These are phyloP conservation scores for Cryptotis parvus DNA, from an alignment of 2,113 vertebrate species.

Conservation along the genomic window DNA sequence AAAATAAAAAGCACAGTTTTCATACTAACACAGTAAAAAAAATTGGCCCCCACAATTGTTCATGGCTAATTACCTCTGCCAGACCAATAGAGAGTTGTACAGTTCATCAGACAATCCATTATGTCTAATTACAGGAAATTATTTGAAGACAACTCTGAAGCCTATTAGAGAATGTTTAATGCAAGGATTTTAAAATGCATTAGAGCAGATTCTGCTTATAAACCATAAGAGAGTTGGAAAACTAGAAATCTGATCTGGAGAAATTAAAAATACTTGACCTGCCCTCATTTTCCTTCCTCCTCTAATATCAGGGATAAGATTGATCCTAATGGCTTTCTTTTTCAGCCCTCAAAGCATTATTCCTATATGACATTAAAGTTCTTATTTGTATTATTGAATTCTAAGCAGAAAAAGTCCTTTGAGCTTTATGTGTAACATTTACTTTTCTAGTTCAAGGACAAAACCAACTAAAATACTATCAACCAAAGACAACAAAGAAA, in stretches of 20 bases:
- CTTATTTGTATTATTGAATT: slow-evolving; percentile 28
- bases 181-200: slow-evolving; percentile 59
- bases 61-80: slow-evolving; percentile 59
- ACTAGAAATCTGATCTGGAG: background rate
- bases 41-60: slow-evolving; percentile 47
- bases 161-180: slow-evolving; percentile 39
- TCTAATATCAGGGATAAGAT: background rate
- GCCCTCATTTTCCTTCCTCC: background rate
- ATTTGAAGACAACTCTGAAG: slow-evolving; percentile 50
- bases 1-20: slow-evolving; percentile 56
- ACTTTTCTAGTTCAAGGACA: fast-evolving
- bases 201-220: slow-evolving; percentile 2
- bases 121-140: slow-evolving; percentile 69
- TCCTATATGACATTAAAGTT: background rate
- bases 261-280: slow-evolving; percentile 10
- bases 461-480: background rate
- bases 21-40: slow-evolving; percentile 53
- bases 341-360: background rate
- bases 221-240: background rate
- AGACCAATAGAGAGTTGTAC: background rate
- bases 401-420: slow-evolving; percentile 30
- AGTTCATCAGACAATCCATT: slow-evolving; percentile 66
- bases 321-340: background rate
- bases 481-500: background rate
- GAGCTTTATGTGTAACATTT: slow-evolving; percentile 23